A percentile compares a stretch with the other conserved stretches of the same genome.
These are phyloP conservation scores for Dolomedes plantarius DNA, from an alignment of 2,888 invertebrate genomes.

Conservation along the genomic window DNA sequence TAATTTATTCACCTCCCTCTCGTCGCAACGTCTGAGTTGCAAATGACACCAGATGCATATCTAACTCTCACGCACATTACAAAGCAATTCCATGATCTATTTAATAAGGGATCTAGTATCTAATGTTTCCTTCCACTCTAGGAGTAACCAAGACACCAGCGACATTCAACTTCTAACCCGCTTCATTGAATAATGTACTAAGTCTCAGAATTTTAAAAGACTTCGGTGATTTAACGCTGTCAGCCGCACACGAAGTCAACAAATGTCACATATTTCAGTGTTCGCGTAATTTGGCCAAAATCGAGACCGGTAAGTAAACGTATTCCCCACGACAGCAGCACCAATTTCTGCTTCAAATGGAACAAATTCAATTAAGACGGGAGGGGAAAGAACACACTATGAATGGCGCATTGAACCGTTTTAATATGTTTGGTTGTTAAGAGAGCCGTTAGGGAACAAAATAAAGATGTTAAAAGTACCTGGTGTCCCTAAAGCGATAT, in stretches of 20 bases:
- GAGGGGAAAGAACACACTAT: not conserved
- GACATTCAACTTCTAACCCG: not conserved
- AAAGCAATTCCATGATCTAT: conserved; percentile 34
- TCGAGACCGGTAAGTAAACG: conserved; percentile 5
- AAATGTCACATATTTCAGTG: not conserved
- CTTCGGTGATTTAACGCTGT: conserved; percentile 16
- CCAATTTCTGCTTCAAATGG: not conserved
- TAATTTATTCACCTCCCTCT: conserved; percentile 31
- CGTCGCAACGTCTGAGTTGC: not conserved
- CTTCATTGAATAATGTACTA: conserved; percentile 22
- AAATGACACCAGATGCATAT: conserved; percentile 24
- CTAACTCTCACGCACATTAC: conserved; percentile 38
- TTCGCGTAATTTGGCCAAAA: conserved; percentile 14
- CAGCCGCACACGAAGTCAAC: not conserved
- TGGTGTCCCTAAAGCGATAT: conserved; percentile 14
- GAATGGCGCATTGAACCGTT: not conserved
- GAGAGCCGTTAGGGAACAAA: conserved; percentile 8
- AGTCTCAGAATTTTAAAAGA: conserved; percentile 24
- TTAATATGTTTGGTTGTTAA: conserved; percentile 23
- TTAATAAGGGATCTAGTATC: conserved; percentile 10
- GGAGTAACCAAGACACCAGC: not conserved
- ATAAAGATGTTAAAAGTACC: conserved; percentile 26
- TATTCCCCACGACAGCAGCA: conserved; percentile 22
- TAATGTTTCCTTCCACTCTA: not conserved
- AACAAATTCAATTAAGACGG: conserved; percentile 17